Conservation (phyloP, 2,888 invertebrate genomes). For the Microctonus hyperodae region DNA sequence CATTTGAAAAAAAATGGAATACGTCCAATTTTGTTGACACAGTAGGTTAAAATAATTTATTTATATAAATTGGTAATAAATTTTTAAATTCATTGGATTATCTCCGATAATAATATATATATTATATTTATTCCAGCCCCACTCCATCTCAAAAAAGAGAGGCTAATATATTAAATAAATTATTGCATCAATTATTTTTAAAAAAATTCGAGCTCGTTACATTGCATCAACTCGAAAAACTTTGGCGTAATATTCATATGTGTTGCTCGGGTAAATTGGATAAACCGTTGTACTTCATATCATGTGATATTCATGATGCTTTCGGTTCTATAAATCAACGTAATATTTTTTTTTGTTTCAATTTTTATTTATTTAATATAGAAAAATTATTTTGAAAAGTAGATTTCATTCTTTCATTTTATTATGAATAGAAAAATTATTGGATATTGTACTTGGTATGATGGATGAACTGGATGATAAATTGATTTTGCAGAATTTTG, state of each 20-base stretch:
- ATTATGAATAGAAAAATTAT: not conserved
- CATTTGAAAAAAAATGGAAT: constrained; percentile 13
- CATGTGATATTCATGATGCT: constrained; percentile 20
- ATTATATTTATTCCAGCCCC: not conserved
- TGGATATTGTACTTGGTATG: not conserved
- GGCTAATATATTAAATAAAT: not conserved
- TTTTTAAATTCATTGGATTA: not conserved
- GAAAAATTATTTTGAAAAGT: no score
- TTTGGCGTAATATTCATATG: not conserved
- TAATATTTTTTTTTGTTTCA: not conserved
- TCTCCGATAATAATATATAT: not conserved
- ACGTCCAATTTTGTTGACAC: constrained; percentile 6
- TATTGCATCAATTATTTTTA: not conserved
- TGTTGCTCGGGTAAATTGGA: not conserved
- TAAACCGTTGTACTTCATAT: constrained; percentile 1
- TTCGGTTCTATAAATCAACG: constrained; percentile 13
- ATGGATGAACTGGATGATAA: constrained; percentile 7
- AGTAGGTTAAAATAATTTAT: not conserved
- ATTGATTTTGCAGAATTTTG: not conserved
- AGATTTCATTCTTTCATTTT: not conserved
- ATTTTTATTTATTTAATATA: not conserved
- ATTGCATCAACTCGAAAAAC: not conserved
- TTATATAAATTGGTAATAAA: not conserved
- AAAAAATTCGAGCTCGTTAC: not conserved
- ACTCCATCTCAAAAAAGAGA: not conserved